Base-by-base conservation (phyloP, 2,888 invertebrate species). In the Temnothorax unifasciatus region DNA sequence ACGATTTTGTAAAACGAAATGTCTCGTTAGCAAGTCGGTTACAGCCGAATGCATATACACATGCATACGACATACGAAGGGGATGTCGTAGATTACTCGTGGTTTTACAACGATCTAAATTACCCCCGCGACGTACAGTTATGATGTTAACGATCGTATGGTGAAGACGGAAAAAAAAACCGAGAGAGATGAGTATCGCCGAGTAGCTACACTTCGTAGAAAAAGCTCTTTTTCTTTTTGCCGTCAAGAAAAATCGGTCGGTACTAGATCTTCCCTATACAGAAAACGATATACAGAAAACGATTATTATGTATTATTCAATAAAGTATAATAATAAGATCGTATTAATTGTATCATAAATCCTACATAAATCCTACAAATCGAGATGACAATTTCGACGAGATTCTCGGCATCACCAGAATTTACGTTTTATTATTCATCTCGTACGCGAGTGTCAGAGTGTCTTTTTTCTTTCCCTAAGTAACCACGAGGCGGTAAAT, bases 1-100 rank as follows among this genome's bases (percentile, higher is more conserved):
- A 89, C 92, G 93, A 94, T 94, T 94, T 94, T 93, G 94, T 93
- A 93, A 94, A 94, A 94, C 93, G 92, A 93, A 93, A 92, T 92
- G 93, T 94, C 94, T 94, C 93, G 94, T 94, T 94, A 94, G 93
- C 92, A 90, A 92, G 90, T 92, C 90, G 88, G 89, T 92, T 90
- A 90, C 89, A 87, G 82, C 82, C 85, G 87, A 82, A 84, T 86
- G 88, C 66, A 41, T 68, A 71, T 54, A 84, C 81, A 64, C 66
- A 68, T 57, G 66, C 69, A 64, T 47, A 54, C 41, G 79, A 59
- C 59, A 47, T 69, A 68, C 61, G 74, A 59, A 68, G 68, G 85
- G 84, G 83, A 86, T 84, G 88, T 85, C 86, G 90, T 82, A 85
- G 87, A 90, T 88, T 88, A 89, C 84, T 89, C 86, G 91, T 85